These are phyloP conservation scores for Leptopilina boulardi DNA, from an alignment of 1,140 invertebrate species.

Conservation along the genomic window DNA sequence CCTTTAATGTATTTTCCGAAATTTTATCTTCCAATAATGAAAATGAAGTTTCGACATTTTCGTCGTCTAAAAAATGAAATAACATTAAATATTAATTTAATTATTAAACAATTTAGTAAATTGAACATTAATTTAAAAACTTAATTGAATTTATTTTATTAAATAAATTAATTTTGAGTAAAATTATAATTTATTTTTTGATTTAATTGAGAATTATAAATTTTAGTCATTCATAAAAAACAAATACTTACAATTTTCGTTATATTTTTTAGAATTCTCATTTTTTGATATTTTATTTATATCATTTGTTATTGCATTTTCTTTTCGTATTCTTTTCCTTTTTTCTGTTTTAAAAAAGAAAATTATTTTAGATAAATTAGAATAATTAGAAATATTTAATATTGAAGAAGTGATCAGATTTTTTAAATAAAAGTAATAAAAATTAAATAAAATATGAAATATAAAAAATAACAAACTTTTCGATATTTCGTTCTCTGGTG, in stretches of 20 bases:
- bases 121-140: no score
- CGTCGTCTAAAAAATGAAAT: background rate
- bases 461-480: background rate
- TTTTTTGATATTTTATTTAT: background rate
- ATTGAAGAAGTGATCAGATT: no score
- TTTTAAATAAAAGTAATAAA: no score
- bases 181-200: no score
- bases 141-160: no score
- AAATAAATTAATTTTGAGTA: no score
- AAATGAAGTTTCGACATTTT: conserved; percentile 77
- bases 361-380: background rate
- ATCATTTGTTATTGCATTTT: background rate
- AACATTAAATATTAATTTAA: background rate
- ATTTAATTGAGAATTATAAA: no score
- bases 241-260: background rate
- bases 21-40: conserved; percentile 81
- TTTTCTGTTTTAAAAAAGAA: background rate
- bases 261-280: background rate
- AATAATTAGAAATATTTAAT: background rate
- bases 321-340: background rate
- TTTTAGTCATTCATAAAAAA: background rate
- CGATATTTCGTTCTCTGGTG: background rate
- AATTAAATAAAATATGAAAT: background rate
- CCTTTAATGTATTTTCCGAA: conserved; percentile 90
- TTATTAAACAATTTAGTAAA: background rate